Percentiles rank a stretch among this genome's conserved stretches.
Evolutionary conservation across 2,888 invertebrate genomes (phyloP).

Genomic region (Camptogramma bilineatum): DNA sequence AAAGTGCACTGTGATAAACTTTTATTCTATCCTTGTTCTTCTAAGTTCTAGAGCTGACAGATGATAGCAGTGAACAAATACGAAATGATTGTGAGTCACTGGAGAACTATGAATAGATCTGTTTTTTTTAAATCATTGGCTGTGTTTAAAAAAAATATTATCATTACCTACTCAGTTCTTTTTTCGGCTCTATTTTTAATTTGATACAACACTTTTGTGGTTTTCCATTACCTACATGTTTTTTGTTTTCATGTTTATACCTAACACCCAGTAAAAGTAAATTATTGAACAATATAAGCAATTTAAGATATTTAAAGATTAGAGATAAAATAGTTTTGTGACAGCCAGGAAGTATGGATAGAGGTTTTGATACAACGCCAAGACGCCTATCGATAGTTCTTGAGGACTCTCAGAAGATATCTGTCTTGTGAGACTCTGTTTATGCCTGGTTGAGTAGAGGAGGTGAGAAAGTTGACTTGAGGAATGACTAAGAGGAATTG

Average conservation of each 20-base stretch:
- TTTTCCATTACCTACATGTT: not conserved
- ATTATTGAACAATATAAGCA: not conserved
- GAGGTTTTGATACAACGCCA: constrained; percentile 27
- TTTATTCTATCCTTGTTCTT: constrained; percentile 54
- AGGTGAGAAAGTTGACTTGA: not conserved
- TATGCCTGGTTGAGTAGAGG: constrained; percentile 4
- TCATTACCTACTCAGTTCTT: not conserved
- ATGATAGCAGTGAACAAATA: constrained; percentile 53
- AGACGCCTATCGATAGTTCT: constrained; percentile 26
- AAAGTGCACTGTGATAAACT: not conserved
- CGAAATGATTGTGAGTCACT: constrained; percentile 28
- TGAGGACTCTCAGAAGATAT: constrained; percentile 17
- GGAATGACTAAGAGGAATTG: not conserved
- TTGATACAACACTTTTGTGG: not conserved
- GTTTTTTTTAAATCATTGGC: constrained; percentile 2
- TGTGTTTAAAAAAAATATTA: not conserved
- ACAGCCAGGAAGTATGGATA: constrained; percentile 18
- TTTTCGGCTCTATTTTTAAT: not conserved
- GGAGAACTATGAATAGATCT: constrained; percentile 4
- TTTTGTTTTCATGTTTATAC: not conserved
- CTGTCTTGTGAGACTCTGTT: constrained; percentile 12
- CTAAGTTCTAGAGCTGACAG: constrained; percentile 61
- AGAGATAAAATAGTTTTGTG: constrained; percentile 6
- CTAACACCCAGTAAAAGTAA: not conserved
- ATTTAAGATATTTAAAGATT: constrained; percentile 14